Base-by-base conservation (phyloP, 2,113 vertebrate species). In the Nesoenas mayeri region DNA sequence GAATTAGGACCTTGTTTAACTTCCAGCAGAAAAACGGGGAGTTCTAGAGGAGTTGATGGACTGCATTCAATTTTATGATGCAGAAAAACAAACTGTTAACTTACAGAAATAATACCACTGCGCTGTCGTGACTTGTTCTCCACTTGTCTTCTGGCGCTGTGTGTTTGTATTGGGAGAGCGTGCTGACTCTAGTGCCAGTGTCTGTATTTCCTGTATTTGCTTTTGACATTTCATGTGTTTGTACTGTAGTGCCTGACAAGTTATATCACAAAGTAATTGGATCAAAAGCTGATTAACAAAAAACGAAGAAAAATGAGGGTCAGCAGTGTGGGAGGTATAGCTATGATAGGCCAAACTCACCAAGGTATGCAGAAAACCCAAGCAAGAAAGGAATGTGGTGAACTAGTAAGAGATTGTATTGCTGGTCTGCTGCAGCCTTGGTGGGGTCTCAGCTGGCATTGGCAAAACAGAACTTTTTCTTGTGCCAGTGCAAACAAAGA, bases 11-110 rank as follows among this genome's bases (percentile, higher is more conserved):
- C 15, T 88, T 95, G 85, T 96, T 94, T 88, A 88, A 90, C 42
- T 96, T 90, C n/a, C 82, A 96, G 34, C 32, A 94, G 66, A 89
- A 95, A 93, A 91, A 95, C 62, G 19, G 79, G 53, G 87, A 62
- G 53, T 73, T 93, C 90, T 94, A 78, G 88, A 90, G 74, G 91
- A 83, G 74, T 14, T 88, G 91, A 95, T 94, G 85, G 89, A 94
- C 70, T 85, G 6, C 44, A 74, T 83, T 96, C 89, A 96, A 88
- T 38, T 93, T 91, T 90, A 56, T 74, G 82, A 89, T 91, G 82
- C 93, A 95, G 91, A 95, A 97, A 93, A 97, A 67, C 89, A 93
- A 94, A 57, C 86, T 95, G 88, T 74, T 96, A 91, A 29, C 54
- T 69, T 85, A 61, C 60, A 95, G 79, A 88, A 96, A 93, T 90